phyloP scores from a whole-genome alignment of 2,113 vertebrate species.

The Gopherus evgoodei region DNA sequence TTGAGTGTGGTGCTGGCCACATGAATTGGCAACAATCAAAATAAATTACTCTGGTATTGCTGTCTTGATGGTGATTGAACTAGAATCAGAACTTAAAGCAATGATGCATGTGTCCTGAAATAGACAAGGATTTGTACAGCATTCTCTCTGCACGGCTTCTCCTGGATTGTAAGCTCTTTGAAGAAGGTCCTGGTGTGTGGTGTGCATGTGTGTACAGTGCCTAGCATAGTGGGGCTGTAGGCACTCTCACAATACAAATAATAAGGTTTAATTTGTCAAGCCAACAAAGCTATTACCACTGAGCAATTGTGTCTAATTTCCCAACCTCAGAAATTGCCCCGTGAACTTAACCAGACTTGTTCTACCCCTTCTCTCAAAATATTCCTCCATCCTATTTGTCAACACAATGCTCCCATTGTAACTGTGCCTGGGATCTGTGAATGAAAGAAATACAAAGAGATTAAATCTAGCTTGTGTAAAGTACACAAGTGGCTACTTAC shows the following conservation, averaged over 20 bases:
- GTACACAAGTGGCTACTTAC: fast-evolving
- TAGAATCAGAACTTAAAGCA: not conserved
- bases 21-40: not conserved
- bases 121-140: not conserved
- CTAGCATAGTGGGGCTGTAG: not conserved
- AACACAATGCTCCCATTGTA: not conserved
- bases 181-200: not conserved
- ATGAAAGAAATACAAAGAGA: fast-evolving
- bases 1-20: not conserved
- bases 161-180: not conserved
- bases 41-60: not conserved
- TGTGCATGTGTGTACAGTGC: not conserved
- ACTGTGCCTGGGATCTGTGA: too few species aligned
- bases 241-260: not conserved
- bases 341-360: not conserved
- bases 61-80: not conserved
- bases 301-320: not conserved
- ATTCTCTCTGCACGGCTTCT: not conserved
- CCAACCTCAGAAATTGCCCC: not conserved
- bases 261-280: not conserved
- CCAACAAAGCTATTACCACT: not conserved
- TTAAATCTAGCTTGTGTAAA: fast-evolving
- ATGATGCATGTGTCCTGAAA: not conserved
- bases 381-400: not conserved
- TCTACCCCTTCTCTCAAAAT: not conserved